Base-by-base conservation (phyloP, 2,888 invertebrate genomes). In the Nyleta sp. region DNA sequence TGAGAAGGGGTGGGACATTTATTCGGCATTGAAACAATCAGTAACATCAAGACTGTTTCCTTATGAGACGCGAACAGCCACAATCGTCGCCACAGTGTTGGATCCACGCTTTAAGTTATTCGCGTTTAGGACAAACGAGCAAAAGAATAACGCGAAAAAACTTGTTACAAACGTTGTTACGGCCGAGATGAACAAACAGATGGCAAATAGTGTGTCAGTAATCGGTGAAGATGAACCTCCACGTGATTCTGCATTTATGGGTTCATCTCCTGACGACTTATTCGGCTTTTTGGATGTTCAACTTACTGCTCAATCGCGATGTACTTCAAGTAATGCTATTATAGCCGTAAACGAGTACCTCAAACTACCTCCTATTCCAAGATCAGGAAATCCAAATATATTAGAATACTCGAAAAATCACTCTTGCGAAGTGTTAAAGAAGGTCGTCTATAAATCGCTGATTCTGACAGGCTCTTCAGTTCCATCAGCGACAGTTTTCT, bases 401-500 rank as follows among this genome's bases (percentile, higher is more conserved):
- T 28, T 48, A 8, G 10, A 6, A 4, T 70, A 20, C 50, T 59
- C 48, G 70, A 59, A 68, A 48, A 59, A 46, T 17, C 24, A 59
- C 17, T 1, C 11, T 2, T 46, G n/a, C 6, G 18, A 20, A n/a
- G n/a, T 38, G 3, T 38, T 68, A 17, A 68, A 33, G 31, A 57
- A 46, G 15, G 11, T 68, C 2, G 57, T 57, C 5, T 57, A 38
- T 4, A 68, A 68, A 48, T 20, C 11, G 4, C 18, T 55, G 2
- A 31, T 42, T 48, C 3, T 22, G 8, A 11, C 55, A 18, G 55
- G 67, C 33, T 67, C 67, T 11, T 67, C 67, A 2, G 67, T 67
- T 1, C 55, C 55, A 0, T 67, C 55, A 8, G 44, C 53, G 17
- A 13, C 35, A 6, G 67, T 67, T 7, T 53, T 67, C 35, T 46